Percentiles rank a stretch among this genome's conserved stretches.
These are phyloP conservation scores for Zosterops borbonicus DNA, from an alignment of 2,113 vertebrate species.

Conservation along the genomic window DNA sequence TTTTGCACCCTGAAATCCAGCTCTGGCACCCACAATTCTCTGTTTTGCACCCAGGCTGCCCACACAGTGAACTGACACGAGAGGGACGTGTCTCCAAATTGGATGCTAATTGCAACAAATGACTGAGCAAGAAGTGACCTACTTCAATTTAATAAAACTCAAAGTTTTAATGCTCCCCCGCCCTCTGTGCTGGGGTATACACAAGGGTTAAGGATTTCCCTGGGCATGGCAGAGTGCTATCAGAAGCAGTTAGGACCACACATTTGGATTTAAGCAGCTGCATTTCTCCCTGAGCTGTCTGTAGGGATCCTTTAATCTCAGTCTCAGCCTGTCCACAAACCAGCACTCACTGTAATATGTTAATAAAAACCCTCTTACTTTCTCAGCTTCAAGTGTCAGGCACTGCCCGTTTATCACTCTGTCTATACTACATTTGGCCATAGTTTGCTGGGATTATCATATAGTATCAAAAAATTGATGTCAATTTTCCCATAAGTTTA, in stretches of 20 bases:
- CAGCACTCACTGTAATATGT: neutral
- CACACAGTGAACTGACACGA: rapidly evolving
- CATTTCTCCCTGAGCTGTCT: neutral
- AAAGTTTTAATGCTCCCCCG: neutral
- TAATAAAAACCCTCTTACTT: neutral
- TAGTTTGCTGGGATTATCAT: neutral
- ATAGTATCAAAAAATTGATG: neutral
- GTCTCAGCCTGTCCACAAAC: neutral
- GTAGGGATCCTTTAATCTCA: neutral
- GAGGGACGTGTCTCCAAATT: no score
- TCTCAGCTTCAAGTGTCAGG: neutral
- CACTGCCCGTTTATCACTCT: neutral
- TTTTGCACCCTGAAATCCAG: neutral
- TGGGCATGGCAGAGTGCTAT: neutral
- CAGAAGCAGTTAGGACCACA: neutral
- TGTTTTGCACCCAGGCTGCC: neutral
- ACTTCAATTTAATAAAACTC: neutral
- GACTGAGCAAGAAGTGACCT: neutral
- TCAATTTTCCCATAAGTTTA: neutral
- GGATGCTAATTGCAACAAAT: neutral
- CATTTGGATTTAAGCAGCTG: neutral
- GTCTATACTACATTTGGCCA: neutral
- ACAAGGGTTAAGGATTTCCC: neutral
- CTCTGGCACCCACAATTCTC: neutral
- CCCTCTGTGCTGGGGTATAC: rapidly evolving